A percentile compares a stretch with the other conserved stretches of the same genome.
Conservation (phyloP, 2,888 invertebrate species). For the Dryococelus australis region DNA sequence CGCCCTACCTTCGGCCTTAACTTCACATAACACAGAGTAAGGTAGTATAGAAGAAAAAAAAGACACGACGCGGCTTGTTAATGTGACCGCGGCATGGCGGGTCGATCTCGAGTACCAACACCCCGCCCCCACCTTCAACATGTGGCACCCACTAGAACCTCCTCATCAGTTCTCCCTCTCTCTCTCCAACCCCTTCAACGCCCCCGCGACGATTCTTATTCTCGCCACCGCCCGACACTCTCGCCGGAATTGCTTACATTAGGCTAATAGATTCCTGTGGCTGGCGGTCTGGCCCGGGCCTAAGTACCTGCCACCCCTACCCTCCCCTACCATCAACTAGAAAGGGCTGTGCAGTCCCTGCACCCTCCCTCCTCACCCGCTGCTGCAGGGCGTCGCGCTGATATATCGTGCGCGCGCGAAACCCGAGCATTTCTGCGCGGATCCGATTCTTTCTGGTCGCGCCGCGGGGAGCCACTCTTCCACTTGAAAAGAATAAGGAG, state of each 20-base stretch:
- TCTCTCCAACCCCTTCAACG: too few relatives aligned
- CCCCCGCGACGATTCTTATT: background rate
- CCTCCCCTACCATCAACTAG: background rate
- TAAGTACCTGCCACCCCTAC: background rate
- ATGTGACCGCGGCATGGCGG: too few relatives aligned
- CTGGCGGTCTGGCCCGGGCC: background rate
- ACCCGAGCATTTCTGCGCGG: background rate
- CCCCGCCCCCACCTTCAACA: too few relatives aligned
- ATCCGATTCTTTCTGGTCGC: background rate
- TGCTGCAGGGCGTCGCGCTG: background rate
- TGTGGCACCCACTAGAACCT: too few relatives aligned
- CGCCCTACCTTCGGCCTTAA: too few relatives aligned
- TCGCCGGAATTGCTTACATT: conserved; percentile 1
- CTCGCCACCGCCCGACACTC: background rate
- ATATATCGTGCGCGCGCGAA: background rate
- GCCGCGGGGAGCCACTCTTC: background rate
- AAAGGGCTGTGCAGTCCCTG: too few relatives aligned
- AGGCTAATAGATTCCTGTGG: conserved; percentile 9
- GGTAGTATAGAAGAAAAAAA: too few relatives aligned
- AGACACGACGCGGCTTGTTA: too few relatives aligned
- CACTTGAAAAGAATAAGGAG: background rate
- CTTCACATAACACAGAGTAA: too few relatives aligned
- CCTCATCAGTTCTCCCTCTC: too few relatives aligned
- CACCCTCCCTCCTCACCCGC: background rate
- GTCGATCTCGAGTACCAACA: too few relatives aligned